A percentile compares a stretch with the other conserved stretches of the same genome.
Evolutionary conservation across 2,888 invertebrate genomes (phyloP).

Genomic region (Cantharis flavilabris): DNA sequence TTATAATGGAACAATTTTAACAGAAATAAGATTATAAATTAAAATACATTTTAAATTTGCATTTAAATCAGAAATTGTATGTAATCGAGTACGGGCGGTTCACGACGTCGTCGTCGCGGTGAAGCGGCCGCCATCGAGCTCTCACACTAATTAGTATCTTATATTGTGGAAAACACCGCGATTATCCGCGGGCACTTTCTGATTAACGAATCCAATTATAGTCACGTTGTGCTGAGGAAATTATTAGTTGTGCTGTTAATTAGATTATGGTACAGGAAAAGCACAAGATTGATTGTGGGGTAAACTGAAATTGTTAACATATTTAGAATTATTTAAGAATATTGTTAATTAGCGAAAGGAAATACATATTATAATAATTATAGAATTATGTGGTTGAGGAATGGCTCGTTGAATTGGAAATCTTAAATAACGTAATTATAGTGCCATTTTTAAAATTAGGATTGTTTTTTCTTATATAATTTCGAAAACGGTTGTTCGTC

Average conservation of each 20-base stretch:
- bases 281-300: constrained; percentile 33
- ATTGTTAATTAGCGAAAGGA: not conserved
- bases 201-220: constrained; percentile 58
- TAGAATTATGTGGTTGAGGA: too few species aligned
- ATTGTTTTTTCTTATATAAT: not conserved
- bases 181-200: constrained; percentile 55
- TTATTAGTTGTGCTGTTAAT: constrained; percentile 56
- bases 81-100: constrained; percentile 50
- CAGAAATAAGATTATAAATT: constrained; percentile 57
- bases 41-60: constrained; percentile 51
- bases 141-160: constrained; percentile 41
- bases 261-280: constrained; percentile 48
- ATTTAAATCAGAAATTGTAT: constrained; percentile 43
- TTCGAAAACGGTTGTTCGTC: not conserved
- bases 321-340: not conserved
- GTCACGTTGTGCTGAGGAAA: constrained; percentile 55
- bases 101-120: constrained; percentile 21
- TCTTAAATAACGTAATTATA: not conserved
- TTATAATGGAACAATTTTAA: constrained; percentile 55
- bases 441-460: not conserved
- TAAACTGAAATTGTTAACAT: constrained; percentile 14
- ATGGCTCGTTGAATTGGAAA: too few species aligned
- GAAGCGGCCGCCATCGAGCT: constrained; percentile 32
- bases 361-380: not conserved
- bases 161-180: constrained; percentile 43